Evolutionary conservation across 2,113 vertebrate genomes (phyloP).

Genomic region (Hystrix cristata): DNA sequence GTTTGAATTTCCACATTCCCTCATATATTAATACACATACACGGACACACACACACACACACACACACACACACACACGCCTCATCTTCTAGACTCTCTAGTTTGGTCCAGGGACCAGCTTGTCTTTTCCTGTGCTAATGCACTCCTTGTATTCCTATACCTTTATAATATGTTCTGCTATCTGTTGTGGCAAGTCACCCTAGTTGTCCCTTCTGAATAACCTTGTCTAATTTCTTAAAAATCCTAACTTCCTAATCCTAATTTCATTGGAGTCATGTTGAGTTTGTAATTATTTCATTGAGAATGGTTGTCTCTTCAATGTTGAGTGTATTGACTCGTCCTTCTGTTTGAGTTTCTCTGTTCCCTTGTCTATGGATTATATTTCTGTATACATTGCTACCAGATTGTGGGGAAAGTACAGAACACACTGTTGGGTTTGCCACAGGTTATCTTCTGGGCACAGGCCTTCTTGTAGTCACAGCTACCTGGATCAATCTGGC

Average conservation of each 20-base stretch:
- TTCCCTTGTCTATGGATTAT: neutral
- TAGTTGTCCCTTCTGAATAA: neutral
- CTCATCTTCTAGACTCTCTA: neutral
- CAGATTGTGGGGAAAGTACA: neutral
- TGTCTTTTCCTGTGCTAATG: neutral
- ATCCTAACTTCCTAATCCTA: neutral
- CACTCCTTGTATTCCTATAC: neutral
- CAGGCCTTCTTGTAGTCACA: neutral
- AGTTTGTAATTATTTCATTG: constrained; percentile 18
- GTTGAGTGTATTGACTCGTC: neutral
- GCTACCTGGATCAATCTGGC: neutral
- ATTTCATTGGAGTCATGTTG: neutral
- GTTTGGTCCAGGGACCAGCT: neutral
- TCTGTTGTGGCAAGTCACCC: neutral
- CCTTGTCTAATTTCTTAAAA: neutral
- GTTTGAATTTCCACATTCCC: neutral
- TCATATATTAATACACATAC: neutral
- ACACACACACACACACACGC: neutral
- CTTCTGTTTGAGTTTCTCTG: neutral
- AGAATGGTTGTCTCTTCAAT: neutral
- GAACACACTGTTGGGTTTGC: neutral
- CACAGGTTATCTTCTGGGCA: neutral
- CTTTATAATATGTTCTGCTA: neutral
- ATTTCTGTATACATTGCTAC: neutral
- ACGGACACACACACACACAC: neutral